Evolutionary conservation across 2,113 vertebrate species (phyloP).

Genomic region (Dolichallabes microphthalmus): DNA sequence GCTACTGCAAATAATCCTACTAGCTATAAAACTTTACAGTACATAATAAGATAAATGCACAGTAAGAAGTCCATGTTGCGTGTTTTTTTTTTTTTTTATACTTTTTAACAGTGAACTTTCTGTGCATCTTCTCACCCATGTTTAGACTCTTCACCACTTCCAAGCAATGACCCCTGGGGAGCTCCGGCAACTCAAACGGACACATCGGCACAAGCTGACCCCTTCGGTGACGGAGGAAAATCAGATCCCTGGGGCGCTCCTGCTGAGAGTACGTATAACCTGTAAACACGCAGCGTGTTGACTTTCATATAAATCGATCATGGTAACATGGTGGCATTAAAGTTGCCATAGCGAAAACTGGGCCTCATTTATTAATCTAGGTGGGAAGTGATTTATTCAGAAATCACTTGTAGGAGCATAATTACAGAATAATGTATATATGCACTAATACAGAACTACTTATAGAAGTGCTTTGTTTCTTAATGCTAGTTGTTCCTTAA

Average conservation of each 20-base stretch:
- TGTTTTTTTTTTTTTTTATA: not conserved
- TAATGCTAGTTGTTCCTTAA: not conserved
- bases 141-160: constrained; percentile 57
- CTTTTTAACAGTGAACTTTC: not conserved
- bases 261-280: constrained; percentile 43
- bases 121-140: not conserved
- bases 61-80: not conserved
- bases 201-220: constrained; percentile 57
- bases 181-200: constrained; percentile 60
- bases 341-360: not conserved
- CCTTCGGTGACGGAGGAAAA: constrained; percentile 65
- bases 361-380: too few relatives aligned
- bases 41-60: not conserved
- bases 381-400: not conserved
- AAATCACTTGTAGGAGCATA: not conserved
- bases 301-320: not conserved
- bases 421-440: too few relatives aligned
- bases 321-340: not conserved
- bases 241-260: constrained; percentile 70
- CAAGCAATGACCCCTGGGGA: constrained; percentile 68
- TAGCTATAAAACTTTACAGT: not conserved
- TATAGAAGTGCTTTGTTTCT: too few relatives aligned
- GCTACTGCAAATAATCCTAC: not conserved
- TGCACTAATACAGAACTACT: too few relatives aligned
- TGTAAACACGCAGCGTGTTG: constrained; percentile 50